phyloP scores from a whole-genome alignment of 2,797 vertebrate genomes.

The Ctenopoma multispine region DNA sequence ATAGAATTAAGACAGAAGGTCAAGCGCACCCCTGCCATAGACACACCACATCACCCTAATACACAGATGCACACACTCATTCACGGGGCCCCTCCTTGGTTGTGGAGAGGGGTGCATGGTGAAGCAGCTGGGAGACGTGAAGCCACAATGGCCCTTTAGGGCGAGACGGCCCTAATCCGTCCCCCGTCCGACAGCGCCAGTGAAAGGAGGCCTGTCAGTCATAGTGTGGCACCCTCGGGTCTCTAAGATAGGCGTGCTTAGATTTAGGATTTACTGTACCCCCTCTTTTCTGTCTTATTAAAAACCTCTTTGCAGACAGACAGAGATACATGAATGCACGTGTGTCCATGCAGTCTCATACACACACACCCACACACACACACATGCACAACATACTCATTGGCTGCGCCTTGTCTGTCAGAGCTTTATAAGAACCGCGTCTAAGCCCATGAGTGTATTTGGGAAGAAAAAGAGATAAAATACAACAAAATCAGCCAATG shows the following conservation, averaged over 20 bases:
- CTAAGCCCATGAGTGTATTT: slow-evolving; percentile 24
- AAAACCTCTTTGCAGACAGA: slow-evolving; percentile 67
- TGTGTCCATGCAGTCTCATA: slow-evolving; percentile 26
- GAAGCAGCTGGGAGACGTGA: slow-evolving; percentile 83
- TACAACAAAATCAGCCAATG: slow-evolving; percentile 22
- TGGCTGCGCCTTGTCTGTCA: slow-evolving; percentile 46
- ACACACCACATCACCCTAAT: slow-evolving; percentile 36
- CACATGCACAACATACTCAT: slow-evolving; percentile 7
- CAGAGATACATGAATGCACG: slow-evolving; percentile 59
- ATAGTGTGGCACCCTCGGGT: slow-evolving; percentile 78
- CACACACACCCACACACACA: slow-evolving; percentile 29
- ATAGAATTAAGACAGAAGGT: slow-evolving; percentile 66
- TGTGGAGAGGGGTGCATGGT: slow-evolving; percentile 65
- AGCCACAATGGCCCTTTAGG: slow-evolving; percentile 83
- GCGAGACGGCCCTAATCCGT: slow-evolving; percentile 82
- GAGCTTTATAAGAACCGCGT: slow-evolving; percentile 29
- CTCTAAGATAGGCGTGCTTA: slow-evolving; percentile 73
- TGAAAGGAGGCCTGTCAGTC: slow-evolving; percentile 84
- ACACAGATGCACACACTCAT: slow-evolving; percentile 38
- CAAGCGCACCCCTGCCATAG: slow-evolving; percentile 49
- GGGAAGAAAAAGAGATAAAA: neutral
- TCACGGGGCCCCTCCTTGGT: slow-evolving; percentile 68
- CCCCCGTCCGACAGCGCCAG: slow-evolving; percentile 77
- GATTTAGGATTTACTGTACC: slow-evolving; percentile 82
- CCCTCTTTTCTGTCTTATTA: slow-evolving; percentile 73